Percentiles rank a stretch among this genome's conserved stretches.
Conservation (phyloP, 2,888 invertebrate species). For the Nasonia oneida region DNA sequence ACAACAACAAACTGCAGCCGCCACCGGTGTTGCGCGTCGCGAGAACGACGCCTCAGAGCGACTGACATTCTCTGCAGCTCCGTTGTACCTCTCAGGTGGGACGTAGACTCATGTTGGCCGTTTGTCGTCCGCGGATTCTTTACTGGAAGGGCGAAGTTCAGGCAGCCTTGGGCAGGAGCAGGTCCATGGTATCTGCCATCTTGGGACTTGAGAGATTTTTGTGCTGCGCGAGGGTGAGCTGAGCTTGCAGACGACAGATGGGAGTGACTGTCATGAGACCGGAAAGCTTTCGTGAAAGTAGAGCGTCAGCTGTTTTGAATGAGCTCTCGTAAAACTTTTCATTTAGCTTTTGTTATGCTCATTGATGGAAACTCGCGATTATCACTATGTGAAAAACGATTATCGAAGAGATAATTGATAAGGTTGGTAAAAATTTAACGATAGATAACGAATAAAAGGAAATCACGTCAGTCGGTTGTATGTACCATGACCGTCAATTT, state of each 20-base stretch:
- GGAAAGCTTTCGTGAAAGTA: not conserved
- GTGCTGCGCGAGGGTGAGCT: not conserved
- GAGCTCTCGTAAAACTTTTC: no score
- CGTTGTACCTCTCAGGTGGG: not conserved
- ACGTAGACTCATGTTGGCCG: not conserved
- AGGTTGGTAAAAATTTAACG: no score
- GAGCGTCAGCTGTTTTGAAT: not conserved
- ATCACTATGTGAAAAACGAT: no score
- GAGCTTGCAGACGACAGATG: not conserved
- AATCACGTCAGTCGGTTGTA: no score
- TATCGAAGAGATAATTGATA: no score
- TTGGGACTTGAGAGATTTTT: slow-evolving; percentile 21
- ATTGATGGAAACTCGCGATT: no score
- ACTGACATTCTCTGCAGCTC: not conserved
- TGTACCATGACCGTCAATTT: slow-evolving; percentile 32
- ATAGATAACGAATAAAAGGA: no score
- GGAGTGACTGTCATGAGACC: not conserved
- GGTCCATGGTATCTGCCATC: slow-evolving; percentile 42
- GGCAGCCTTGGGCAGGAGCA: not conserved
- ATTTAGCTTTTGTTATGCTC: no score
- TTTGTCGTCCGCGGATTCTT: no score
- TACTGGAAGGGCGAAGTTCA: not conserved
- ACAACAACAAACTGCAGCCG: slow-evolving; percentile 50
- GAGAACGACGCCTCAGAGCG: not conserved
- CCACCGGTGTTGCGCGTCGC: slow-evolving; percentile 45